Conservation (phyloP, 2,113 vertebrate genomes). For the Gobio gobio region DNA sequence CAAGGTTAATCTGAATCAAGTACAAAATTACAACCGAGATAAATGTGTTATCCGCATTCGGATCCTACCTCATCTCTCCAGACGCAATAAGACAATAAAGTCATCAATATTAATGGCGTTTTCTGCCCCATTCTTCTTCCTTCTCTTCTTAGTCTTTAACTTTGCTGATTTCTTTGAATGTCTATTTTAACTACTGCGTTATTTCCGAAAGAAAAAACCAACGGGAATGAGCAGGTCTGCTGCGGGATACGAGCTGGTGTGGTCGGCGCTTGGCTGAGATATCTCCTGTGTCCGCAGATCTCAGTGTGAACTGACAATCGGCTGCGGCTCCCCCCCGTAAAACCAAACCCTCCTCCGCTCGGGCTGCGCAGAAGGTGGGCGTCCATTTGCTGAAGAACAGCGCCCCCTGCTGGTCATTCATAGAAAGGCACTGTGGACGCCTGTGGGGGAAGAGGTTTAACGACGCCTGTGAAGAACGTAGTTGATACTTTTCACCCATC, state of each 20-base stretch:
- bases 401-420: constrained; percentile 13
- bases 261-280: constrained; percentile 40
- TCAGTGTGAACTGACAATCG: constrained; percentile 4
- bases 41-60: background rate
- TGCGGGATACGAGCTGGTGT: constrained; percentile 26
- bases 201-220: background rate
- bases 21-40: background rate
- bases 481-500: background rate
- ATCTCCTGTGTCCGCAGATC: constrained; percentile 40
- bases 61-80: constrained; percentile 56
- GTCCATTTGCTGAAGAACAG: constrained; percentile 7
- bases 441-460: background rate
- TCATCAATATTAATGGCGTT: constrained; percentile 47
- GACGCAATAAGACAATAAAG: constrained; percentile 54
- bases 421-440: background rate
- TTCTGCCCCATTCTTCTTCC: constrained; percentile 53
- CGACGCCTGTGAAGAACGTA: background rate
- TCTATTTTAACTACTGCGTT: background rate
- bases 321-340: constrained; percentile 26
- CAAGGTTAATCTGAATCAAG: constrained; percentile 13
- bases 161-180: background rate
- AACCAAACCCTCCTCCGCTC: constrained; percentile 38
- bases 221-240: background rate
- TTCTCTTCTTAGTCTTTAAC: constrained; percentile 14
- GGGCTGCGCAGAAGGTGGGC: constrained; percentile 13